Percentiles rank a stretch among this genome's conserved stretches.
Conservation (phyloP, 2,888 invertebrate genomes). For the Hirtodrosophila confusa region DNA sequence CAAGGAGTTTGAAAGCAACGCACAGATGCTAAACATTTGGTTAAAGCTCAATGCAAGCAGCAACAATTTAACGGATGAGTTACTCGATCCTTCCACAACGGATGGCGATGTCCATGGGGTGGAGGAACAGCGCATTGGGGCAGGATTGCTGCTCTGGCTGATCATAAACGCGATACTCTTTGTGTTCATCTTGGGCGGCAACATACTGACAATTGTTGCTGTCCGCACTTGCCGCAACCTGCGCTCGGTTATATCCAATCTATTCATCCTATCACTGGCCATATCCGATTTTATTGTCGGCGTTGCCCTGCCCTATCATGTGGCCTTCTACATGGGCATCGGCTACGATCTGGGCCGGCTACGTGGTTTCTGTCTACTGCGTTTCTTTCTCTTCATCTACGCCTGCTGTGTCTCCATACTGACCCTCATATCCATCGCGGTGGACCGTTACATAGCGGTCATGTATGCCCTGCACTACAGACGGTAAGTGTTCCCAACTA, state of each 20-base stretch:
- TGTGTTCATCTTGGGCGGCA: conserved; percentile 89
- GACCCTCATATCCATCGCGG: conserved; percentile 91
- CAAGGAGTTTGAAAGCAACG: conserved; percentile 24
- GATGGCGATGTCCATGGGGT: not conserved
- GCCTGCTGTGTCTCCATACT: conserved; percentile 92
- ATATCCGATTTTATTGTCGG: conserved; percentile 92
- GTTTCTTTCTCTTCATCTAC: conserved; percentile 90
- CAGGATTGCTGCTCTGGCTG: conserved; percentile 85
- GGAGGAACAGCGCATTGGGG: conserved; percentile 24
- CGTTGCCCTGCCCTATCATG: conserved; percentile 90
- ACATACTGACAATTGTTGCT: conserved; percentile 90
- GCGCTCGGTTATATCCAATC: conserved; percentile 89
- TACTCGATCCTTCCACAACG: conserved; percentile 7
- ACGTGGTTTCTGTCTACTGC: conserved; percentile 88
- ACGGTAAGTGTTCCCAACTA: conserved; percentile 82
- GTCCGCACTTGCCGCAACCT: conserved; percentile 89
- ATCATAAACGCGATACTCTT: conserved; percentile 88
- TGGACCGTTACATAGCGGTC: conserved; percentile 92
- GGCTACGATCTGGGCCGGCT: conserved; percentile 86
- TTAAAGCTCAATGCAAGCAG: conserved; percentile 11
- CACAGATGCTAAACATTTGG: conserved; percentile 21
- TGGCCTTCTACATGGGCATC: conserved; percentile 89
- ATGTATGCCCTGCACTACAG: conserved; percentile 91
- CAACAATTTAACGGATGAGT: not conserved
- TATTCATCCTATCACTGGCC: conserved; percentile 91